Base-by-base conservation (phyloP, 2,888 invertebrate species). In the Orchestes rusci region DNA sequence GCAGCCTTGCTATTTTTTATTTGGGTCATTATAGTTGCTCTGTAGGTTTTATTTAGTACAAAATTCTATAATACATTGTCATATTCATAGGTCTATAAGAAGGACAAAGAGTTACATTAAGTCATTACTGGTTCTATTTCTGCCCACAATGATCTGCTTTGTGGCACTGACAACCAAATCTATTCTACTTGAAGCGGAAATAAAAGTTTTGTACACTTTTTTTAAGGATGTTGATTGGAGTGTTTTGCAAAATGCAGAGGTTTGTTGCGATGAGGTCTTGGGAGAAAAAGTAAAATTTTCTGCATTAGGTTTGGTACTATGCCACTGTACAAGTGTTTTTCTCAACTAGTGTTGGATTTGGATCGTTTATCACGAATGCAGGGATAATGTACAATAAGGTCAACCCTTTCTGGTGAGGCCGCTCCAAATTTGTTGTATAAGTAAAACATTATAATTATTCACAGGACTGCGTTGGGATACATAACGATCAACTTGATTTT, bases 311-410 rank as follows among this genome's bases (percentile, higher is more conserved):
- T 50, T 81, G 81, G 81, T 77, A 78, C 58, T 79, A 76, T 54
- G 76, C 77, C 1, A 64, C 76, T 51, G 73, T 80, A 23, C 80
- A 81, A 62, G 73, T 80, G 33, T 68, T 81, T 56, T 67, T 81
- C 58, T 80, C 80, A 0, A 76, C 79, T 2, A 76, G 79, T 43
- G 68, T 80, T 33, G 75, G 78, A 48, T 75, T 79, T 55, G 81
- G 81, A 16, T 75, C 77, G 50, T 71, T 80, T 44, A 72, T 76
- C 19, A 80, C 80, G 32, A 74, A 76, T 31, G 79, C 80, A 8
- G 79, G 79, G 16, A 73, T 76, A 30, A 67, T 80, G 18, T 80
- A 79, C 57, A 74, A 74, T 49, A 73, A 80, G 65, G 75, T 74
- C 36, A 79, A 79, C 64, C 78, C 80, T 19, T 71, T 80, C 60